Conservation (phyloP, 1,140 invertebrate genomes). For the Zaprionus gabonicus region DNA sequence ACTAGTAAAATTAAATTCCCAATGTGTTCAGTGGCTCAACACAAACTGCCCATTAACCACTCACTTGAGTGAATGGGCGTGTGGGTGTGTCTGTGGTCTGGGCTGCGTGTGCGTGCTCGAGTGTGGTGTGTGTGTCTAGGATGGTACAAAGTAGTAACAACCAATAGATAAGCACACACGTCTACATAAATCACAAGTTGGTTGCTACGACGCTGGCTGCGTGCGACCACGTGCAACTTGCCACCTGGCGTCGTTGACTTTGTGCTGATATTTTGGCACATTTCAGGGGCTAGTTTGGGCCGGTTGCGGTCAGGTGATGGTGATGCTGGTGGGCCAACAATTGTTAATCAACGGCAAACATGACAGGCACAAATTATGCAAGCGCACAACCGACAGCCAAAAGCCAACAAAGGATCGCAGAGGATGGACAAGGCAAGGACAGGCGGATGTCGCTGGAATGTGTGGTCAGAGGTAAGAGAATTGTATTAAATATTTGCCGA, state of each 20-base stretch:
- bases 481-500: constrained; percentile 45
- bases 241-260: constrained; percentile 13
- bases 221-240: not conserved
- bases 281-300: constrained; percentile 32
- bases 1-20: constrained; percentile 59
- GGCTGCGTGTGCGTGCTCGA: not conserved
- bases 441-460: not conserved
- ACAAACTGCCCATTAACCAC: constrained; percentile 39
- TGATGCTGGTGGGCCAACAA: constrained; percentile 30
- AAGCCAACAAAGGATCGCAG: constrained; percentile 10
- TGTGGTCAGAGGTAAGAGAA: not conserved
- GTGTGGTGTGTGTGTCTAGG: not conserved
- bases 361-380: constrained; percentile 76
- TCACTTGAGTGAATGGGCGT: not conserved
- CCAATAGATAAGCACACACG: constrained; percentile 54
- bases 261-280: constrained; percentile 60
- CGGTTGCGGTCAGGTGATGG: not conserved
- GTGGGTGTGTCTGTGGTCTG: not conserved
- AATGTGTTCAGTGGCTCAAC: constrained; percentile 43
- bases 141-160: constrained; percentile 51
- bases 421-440: not conserved
- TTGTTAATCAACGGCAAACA: constrained; percentile 80
- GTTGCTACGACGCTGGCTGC: constrained; percentile 4
- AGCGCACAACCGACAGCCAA: constrained; percentile 31
- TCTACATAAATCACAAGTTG: constrained; percentile 72